Base-by-base conservation (phyloP, 1,140 invertebrate genomes). In the Drosophila seguyi region DNA sequence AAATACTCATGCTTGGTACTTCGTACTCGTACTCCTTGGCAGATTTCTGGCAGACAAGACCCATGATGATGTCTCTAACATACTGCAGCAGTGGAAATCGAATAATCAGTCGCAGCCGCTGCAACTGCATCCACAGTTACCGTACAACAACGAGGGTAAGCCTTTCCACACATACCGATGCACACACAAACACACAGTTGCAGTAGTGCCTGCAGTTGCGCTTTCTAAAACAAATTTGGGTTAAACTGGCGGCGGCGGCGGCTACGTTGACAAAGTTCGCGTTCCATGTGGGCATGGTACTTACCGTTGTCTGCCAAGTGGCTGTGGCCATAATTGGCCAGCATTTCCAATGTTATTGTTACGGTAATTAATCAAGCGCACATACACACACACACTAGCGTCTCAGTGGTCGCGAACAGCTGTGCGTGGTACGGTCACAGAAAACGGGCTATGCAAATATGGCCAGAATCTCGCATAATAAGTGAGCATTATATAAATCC, bases 41-140 rank as follows among this genome's bases (percentile, higher is more conserved):
- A 92, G 91, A 72, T 92, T 92, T 79, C 77, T 92, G 66, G 91
- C 87, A 63, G 91, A 92, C 52, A 92, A 91, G 80, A 88, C 81
- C 18, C 91, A 92, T 52, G 91, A 92, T 67, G 91, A 92, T 75
- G 79, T 92, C 60, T 90, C 88, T 48, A 92, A 92, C 73, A 92
- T 92, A 53, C 71, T 92, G 52, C 91, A 91, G 61, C 91, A 92
- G 55, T 92, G 91, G 91, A 92, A 92, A 81, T 85, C 77, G 75
- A 92, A 92, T 75, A 92, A 92, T 79, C 81, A 81, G 66, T 52
- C 69, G 62, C 75, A 79, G 45, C 55, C 42, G 73, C 59, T 83
- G 66, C 76, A 81, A 48, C 38, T 67, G 74, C 75, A 86, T 55
- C 34, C 52, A 38, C 52, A 55, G 48, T 47, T 74, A 50, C 57